Percentiles rank a stretch among this genome's conserved stretches.
phyloP scores from a whole-genome alignment of 2,797 vertebrate genomes.

The Hydrocynus forskahlii region DNA sequence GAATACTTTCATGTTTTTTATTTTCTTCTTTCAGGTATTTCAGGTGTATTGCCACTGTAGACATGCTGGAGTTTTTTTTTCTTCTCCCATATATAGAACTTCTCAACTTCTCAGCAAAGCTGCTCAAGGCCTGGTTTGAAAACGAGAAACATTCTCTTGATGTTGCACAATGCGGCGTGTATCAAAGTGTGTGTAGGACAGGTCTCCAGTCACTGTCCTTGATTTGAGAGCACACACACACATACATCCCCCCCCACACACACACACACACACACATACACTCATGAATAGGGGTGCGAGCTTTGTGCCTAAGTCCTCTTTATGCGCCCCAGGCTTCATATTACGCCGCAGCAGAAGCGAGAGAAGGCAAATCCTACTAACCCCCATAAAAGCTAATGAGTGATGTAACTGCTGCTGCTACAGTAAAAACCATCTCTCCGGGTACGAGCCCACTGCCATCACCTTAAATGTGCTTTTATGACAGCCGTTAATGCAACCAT shows the following conservation, averaged over 20 bases:
- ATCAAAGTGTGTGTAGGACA: constrained; percentile 23
- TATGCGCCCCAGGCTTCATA: constrained; percentile 40
- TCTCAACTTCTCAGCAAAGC: not conserved
- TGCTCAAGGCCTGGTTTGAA: not conserved
- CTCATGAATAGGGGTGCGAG: constrained; percentile 1
- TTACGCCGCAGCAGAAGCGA: constrained; percentile 27
- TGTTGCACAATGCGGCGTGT: constrained; percentile 9
- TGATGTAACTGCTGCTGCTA: constrained; percentile 36
- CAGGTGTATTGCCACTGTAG: not conserved
- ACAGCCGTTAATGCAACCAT: constrained; percentile 37
- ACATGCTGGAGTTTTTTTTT: not conserved
- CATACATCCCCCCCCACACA: too few relatives aligned
- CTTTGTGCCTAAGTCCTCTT: constrained; percentile 41
- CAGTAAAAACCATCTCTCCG: constrained; percentile 23
- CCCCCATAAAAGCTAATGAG: constrained; percentile 49
- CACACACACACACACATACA: not conserved
- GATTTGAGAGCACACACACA: constrained; percentile 35
- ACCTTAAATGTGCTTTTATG: constrained; percentile 47
- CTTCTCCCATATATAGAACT: not conserved
- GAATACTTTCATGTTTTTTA: not conserved
- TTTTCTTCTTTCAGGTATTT: not conserved
- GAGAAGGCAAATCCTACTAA: constrained; percentile 23
- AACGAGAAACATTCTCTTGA: constrained; percentile 1
- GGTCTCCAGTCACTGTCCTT: constrained; percentile 32
- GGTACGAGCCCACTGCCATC: constrained; percentile 37